phyloP scores from a whole-genome alignment of 2,888 invertebrate genomes.

The Spilosoma lubricipeda region DNA sequence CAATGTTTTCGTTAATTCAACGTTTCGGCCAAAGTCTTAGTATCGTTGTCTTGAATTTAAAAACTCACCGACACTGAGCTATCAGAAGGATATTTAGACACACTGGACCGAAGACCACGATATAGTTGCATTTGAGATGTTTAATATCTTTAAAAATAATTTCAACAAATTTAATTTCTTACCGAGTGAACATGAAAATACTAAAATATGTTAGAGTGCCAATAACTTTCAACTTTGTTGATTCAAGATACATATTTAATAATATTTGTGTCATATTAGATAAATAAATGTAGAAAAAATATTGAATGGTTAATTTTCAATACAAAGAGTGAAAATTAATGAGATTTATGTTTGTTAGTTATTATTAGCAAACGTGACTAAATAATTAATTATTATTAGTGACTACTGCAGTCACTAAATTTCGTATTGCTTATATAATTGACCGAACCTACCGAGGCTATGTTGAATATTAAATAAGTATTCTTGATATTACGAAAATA shows the following conservation, averaged over 20 bases:
- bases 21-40: background rate
- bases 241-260: background rate
- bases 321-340: conserved; percentile 36
- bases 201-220: background rate
- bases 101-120: background rate
- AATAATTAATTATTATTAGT: conserved; percentile 18
- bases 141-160: background rate
- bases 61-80: background rate
- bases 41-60: background rate
- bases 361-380: conserved; percentile 20
- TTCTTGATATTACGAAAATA: background rate
- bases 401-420: conserved; percentile 3
- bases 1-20: background rate
- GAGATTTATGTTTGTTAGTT: conserved; percentile 41
- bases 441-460: background rate
- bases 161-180: background rate
- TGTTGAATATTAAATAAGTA: background rate
- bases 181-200: background rate
- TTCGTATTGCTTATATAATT: background rate
- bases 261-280: conserved; percentile 45
- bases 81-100: background rate
- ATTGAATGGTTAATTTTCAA: conserved; percentile 19
- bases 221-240: conserved; percentile 4
- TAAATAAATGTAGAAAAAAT: conserved; percentile 26
- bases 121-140: background rate